These are phyloP conservation scores for Caenorhabditis japonica DNA, from an alignment of 2,888 invertebrate genomes.

Conservation along the genomic window DNA sequence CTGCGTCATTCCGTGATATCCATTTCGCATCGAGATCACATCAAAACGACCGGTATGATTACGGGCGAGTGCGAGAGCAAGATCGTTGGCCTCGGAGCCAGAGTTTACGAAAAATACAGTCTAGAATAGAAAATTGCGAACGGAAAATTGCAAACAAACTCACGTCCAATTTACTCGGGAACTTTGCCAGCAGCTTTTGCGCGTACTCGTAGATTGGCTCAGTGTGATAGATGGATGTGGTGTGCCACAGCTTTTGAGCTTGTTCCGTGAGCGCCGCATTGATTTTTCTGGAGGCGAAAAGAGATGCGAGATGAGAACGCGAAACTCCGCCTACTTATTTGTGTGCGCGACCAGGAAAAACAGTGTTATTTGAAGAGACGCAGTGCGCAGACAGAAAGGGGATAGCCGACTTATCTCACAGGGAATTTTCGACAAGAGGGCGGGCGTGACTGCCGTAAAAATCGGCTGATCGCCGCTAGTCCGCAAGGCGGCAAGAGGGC, in stretches of 20 bases:
- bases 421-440: background rate
- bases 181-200: slow-evolving; percentile 85
- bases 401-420: no score
- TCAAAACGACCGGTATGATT: slow-evolving; percentile 86
- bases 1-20: slow-evolving; percentile 92
- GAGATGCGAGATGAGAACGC: no score
- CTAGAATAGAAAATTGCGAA: slow-evolving; percentile 79
- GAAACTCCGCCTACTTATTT: no score
- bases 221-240: slow-evolving; percentile 91
- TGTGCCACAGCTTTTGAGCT: slow-evolving; percentile 88
- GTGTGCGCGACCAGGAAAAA: no score
- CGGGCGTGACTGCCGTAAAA: no score
- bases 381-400: no score
- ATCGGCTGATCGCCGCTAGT: no score
- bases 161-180: slow-evolving; percentile 90
- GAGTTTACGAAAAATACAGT: slow-evolving; percentile 94
- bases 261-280: slow-evolving; percentile 86
- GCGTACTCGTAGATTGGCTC: slow-evolving; percentile 92
- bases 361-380: no score
- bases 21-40: slow-evolving; percentile 87
- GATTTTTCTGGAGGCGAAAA: slow-evolving; percentile 86
- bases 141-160: background rate
- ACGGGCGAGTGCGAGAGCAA: slow-evolving; percentile 90
- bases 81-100: slow-evolving; percentile 96
- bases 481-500: no score